phyloP scores from a whole-genome alignment of 1,140 invertebrate species.

The Tenebrio molitor region DNA sequence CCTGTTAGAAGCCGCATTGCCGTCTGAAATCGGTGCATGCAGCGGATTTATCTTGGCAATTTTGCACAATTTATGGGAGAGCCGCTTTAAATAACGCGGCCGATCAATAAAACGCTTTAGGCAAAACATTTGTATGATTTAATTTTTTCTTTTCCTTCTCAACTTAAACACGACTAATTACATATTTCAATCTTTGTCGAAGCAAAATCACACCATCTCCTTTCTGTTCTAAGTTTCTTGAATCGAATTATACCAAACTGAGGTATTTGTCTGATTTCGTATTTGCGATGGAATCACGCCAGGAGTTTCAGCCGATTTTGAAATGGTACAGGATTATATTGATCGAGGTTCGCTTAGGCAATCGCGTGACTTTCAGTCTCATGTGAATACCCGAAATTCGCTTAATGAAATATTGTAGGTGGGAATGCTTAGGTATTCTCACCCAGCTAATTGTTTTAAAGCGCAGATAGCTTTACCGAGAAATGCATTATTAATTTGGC shows the following conservation, averaged over 20 bases:
- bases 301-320: background rate
- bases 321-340: constrained; percentile 3
- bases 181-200: no score
- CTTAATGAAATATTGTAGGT: constrained; percentile 17
- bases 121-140: background rate
- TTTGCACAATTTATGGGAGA: constrained; percentile 1
- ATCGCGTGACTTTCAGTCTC: constrained; percentile 17
- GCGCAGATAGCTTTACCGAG: no score
- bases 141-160: no score
- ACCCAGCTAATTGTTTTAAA: background rate
- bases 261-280: background rate
- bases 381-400: constrained; percentile 7
- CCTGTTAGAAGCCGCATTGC: constrained; percentile 6
- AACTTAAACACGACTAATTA: no score
- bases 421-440: background rate
- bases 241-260: no score
- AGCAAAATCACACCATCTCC: no score
- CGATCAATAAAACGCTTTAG: background rate
- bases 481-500: no score
- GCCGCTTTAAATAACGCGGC: no score
- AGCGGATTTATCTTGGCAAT: constrained; percentile 21
- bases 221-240: no score
- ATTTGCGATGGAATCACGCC: background rate
- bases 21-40: no score
- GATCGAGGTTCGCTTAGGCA: background rate